Percentiles rank a stretch among this genome's conserved stretches.
These are phyloP conservation scores for Chroicocephalus ridibundus DNA, from an alignment of 2,113 vertebrate species.

Conservation along the genomic window DNA sequence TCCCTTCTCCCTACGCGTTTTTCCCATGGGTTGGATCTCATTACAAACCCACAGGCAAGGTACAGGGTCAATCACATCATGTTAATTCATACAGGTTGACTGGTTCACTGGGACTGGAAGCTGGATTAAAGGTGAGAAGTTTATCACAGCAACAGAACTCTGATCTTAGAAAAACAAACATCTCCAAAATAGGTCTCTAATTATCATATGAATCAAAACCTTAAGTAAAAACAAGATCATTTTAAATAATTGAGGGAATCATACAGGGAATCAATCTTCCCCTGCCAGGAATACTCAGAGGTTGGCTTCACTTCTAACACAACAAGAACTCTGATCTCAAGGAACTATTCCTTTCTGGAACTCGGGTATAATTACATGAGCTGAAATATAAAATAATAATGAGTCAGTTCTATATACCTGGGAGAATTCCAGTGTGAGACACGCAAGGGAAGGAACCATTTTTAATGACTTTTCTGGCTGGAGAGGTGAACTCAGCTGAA, in stretches of 20 bases:
- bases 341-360: constrained; percentile 32
- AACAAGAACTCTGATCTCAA: constrained; percentile 44
- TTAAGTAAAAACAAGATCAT: constrained; percentile 50
- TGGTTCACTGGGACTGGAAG: constrained; percentile 33
- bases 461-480: constrained; percentile 55
- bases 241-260: constrained; percentile 62
- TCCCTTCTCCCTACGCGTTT: background rate
- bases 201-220: constrained; percentile 50
- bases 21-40: constrained; percentile 48
- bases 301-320: constrained; percentile 48
- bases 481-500: constrained; percentile 4
- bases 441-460: constrained; percentile 23
- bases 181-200: constrained; percentile 17
- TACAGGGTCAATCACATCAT: constrained; percentile 55
- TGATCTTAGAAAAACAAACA: constrained; percentile 49
- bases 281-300: constrained; percentile 35
- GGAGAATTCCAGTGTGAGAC: constrained; percentile 33
- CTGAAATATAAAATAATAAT: constrained; percentile 62
- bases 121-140: constrained; percentile 48
- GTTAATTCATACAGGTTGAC: constrained; percentile 60
- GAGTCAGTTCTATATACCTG: constrained; percentile 44
- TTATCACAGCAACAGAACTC: constrained; percentile 39
- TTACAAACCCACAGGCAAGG: constrained; percentile 58
- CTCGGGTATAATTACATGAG: constrained; percentile 38
- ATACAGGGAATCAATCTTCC: constrained; percentile 53